Evolutionary conservation across 2,888 invertebrate genomes (phyloP), one percentile per base, ranked within the genome.

Genomic region (Julus scandinavius): DNA sequence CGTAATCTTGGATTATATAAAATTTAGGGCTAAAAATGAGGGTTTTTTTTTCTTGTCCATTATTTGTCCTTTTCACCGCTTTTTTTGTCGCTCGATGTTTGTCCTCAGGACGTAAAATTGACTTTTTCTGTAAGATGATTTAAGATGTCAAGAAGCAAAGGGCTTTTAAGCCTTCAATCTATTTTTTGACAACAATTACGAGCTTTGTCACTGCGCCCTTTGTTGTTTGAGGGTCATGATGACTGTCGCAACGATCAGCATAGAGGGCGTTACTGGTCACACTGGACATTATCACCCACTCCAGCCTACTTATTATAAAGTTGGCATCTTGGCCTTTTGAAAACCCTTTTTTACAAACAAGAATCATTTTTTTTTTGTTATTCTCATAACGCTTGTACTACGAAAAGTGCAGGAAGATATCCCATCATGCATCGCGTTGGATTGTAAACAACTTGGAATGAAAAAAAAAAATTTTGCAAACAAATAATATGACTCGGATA

Each of bases 1-100:
- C 80, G 80, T 80, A 80, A 80, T 80, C 80, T 80, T 15, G 80
- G 29, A 80, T 80, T 80, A 80, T 80, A 80, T 15, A 38, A 80
- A 80, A 80, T 80, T 80, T 80, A 80, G 38, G 80, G 80, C 11
- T 40, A 13, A 38, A 40, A 72, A 80, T 38, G 13, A 13, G 38
- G 29, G 6, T 80, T 80, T 80, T 80, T 38, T 29, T 80, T 80
- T 80, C 38, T 38, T 38, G 38, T 38, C 80, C 80, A 80, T 80
- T 80, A 80, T 80, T 80, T 80, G 80, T 80, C 38, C 80, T 40
- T 72, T 80, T 80, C 80, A 80, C 5, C 80, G 80, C 4, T 63
- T 63, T 80, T 80, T 80, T 80, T 80, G 38, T 80, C 80, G 38
- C 38, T 40, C 80, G 80, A 29, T 9, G 63, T 72, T 72, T 72